Evolutionary conservation across 92 coral and sea anemone genomes (phyloP).

Genomic region (Anthopleura xanthogrammica): DNA sequence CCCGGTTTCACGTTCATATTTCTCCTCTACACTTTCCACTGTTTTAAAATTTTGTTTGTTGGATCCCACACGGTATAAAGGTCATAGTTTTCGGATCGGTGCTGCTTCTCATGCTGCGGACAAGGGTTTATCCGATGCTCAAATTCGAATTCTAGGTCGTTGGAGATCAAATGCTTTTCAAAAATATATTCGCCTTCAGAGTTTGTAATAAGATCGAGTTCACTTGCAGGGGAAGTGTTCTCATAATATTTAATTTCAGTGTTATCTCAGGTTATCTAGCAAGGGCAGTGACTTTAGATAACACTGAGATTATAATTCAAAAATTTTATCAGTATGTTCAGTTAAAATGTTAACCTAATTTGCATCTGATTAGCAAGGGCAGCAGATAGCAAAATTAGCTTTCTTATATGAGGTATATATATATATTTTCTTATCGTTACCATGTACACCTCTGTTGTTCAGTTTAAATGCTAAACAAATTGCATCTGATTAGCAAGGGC

Average conservation of each 20-base stretch:
- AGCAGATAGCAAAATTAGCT: no score
- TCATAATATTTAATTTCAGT: no score
- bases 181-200: not conserved
- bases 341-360: no score
- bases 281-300: not conserved
- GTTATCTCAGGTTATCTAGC: no score
- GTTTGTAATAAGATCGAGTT: not conserved
- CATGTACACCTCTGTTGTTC: not conserved
- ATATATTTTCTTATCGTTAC: no score
- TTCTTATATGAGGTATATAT: no score
- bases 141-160: constrained; percentile 49
- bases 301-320: not conserved
- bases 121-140: constrained; percentile 14
- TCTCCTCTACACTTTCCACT: constrained; percentile 40
- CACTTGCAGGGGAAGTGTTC: not conserved
- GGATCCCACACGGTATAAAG: constrained; percentile 44
- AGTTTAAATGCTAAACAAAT: not conserved
- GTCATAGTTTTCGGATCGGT: no score
- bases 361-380: no score
- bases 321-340: no score
- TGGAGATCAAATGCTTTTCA: constrained; percentile 52
- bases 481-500: not conserved
- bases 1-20: constrained; percentile 46
- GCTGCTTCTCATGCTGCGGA: constrained; percentile 23
- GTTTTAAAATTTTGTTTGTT: constrained; percentile 43